Evolutionary conservation across 2,888 invertebrate species (phyloP), one percentile per base, ranked within the genome.

Genomic region (Oligia strigilis): DNA sequence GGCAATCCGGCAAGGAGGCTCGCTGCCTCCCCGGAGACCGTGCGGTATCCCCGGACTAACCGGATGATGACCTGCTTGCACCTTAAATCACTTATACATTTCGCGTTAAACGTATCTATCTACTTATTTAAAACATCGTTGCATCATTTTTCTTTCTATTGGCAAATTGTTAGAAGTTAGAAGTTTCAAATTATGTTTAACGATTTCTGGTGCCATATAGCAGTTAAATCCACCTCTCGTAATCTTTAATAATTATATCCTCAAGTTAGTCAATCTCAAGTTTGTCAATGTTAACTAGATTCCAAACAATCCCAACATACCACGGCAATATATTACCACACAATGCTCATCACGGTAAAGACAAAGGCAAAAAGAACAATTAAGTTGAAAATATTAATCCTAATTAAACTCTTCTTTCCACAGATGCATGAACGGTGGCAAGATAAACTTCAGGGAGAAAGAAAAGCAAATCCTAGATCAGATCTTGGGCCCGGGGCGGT

Each of bases 381-480:
- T 11, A 55, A 9, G 17, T 13, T 13, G 5, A 75, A 75, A n/a
- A 46, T 1, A 5, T 8, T 69, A 62, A 14, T 43, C 9, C n/a
- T 17, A 52, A 64, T 72, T n/a, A 4, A 4, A 14, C n/a, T 46
- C 17, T 43, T 65, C 69, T 82, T 67, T 93, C 93, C 94, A 86
- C 97, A 98, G 98, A 97, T 98, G 98, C 97, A 97, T 98, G 97
- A 98, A 98, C 96, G 98, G 97, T 73, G 94, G 91, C 93, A 98
- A 98, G 97, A 98, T 98, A 95, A 99, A 99, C 97, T 99, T 98
- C 97, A 98, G 99, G 92, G 99, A 99, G 97, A 99, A 98, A 97
- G 99, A 99, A 97, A 99, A 99, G 96, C 98, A 99, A 97, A 99
- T 99, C 92, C 97, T 99, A 96, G 99, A 99, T 97, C 98, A 98